Percentiles rank a stretch among this genome's conserved stretches.
These are phyloP conservation scores for Allophyes oxyacanthae DNA, from an alignment of 2,888 invertebrate species.

Conservation along the genomic window DNA sequence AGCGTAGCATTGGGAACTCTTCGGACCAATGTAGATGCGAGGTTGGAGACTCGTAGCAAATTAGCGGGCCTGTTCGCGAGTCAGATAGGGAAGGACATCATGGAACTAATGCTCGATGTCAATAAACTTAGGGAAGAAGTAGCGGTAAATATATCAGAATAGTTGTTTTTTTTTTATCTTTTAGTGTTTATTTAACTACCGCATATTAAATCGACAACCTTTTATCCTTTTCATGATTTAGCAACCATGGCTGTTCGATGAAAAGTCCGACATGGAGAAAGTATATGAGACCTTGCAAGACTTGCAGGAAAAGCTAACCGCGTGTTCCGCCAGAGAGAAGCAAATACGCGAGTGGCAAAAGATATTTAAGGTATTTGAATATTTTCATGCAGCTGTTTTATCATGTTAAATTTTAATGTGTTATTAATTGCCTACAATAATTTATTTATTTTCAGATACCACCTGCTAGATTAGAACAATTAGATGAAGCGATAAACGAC, in stretches of 20 bases:
- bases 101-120: conserved; percentile 92
- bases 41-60: conserved; percentile 91
- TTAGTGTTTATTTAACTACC: too few relatives aligned
- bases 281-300: conserved; percentile 91
- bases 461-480: conserved; percentile 93
- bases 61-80: conserved; percentile 92
- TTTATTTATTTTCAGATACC: conserved; percentile 90
- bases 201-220: too few relatives aligned
- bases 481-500: conserved; percentile 94
- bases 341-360: conserved; percentile 95
- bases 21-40: conserved; percentile 92
- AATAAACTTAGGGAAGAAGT: conserved; percentile 93
- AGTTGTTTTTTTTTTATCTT: too few relatives aligned
- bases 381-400: neutral
- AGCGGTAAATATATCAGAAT: conserved; percentile 81
- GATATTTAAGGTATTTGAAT: conserved; percentile 92
- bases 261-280: conserved; percentile 91
- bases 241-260: conserved; percentile 93
- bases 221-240: conserved; percentile 64
- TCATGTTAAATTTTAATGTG: too few relatives aligned
- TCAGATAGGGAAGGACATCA: conserved; percentile 94
- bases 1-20: conserved; percentile 90
- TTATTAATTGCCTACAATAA: too few relatives aligned
- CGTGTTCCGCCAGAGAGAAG: conserved; percentile 91
- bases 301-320: conserved; percentile 90